phyloP scores from a whole-genome alignment of 2,797 vertebrate species.

The Liparis tanakae region DNA sequence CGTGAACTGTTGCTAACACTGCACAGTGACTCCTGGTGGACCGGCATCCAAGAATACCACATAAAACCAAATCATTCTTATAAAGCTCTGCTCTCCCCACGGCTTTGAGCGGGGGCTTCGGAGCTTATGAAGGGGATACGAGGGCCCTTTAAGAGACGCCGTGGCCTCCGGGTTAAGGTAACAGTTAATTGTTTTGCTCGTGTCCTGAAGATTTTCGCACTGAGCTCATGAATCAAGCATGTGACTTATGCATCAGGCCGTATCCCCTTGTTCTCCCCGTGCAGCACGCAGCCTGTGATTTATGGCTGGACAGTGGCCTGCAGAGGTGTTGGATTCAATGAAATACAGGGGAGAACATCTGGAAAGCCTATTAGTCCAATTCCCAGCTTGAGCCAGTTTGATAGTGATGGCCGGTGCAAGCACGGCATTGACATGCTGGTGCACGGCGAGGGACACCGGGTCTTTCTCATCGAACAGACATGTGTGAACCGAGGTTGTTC shows the following conservation, averaged over 20 bases:
- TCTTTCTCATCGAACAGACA: conserved; percentile 55
- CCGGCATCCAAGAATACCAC: conserved; percentile 82
- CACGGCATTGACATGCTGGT: conserved; percentile 53
- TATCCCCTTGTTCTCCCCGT: conserved; percentile 64
- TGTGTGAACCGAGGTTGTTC: conserved; percentile 56
- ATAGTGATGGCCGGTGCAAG: conserved; percentile 67
- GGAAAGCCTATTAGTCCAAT: conserved; percentile 79
- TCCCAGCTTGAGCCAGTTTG: conserved; percentile 79
- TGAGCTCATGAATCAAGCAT: conserved; percentile 82
- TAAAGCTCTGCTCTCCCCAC: conserved; percentile 72
- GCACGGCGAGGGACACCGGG: conserved; percentile 43
- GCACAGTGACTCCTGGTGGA: conserved; percentile 71
- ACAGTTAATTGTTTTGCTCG: conserved; percentile 84
- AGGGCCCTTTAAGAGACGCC: conserved; percentile 76
- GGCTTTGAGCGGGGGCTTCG: conserved; percentile 69
- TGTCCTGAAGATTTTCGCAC: conserved; percentile 67
- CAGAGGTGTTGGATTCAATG: conserved; percentile 83
- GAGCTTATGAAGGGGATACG: conserved; percentile 78
- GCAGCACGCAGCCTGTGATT: conserved; percentile 74
- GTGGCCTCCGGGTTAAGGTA: conserved; percentile 78
- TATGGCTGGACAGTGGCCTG: conserved; percentile 81
- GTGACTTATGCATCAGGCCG: conserved; percentile 76
- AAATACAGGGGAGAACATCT: conserved; percentile 83
- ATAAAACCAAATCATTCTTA: conserved; percentile 82
- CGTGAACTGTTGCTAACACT: conserved; percentile 77